Percentiles rank a stretch among this genome's conserved stretches.
These are phyloP conservation scores for Lepisosteus osseus DNA, from an alignment of 2,113 vertebrate species.

Conservation along the genomic window DNA sequence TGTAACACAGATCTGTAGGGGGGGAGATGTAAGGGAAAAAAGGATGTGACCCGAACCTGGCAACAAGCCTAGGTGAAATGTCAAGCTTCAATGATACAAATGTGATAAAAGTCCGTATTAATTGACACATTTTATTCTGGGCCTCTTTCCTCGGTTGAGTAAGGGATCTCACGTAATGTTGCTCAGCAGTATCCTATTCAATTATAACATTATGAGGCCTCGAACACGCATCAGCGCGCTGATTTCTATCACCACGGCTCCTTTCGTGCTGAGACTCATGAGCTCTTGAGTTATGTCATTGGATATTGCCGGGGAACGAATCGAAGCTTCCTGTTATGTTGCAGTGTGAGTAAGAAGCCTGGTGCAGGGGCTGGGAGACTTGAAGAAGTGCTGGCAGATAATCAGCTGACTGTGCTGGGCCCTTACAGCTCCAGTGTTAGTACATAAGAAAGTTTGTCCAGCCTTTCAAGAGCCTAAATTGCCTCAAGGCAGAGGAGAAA, in stretches of 20 bases:
- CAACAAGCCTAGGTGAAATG: too few species aligned
- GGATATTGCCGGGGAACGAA: neutral
- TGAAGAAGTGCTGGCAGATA: neutral
- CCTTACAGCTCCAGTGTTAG: neutral
- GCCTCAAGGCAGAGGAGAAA: conserved; percentile 67
- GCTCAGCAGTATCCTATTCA: neutral
- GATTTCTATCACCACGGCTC: neutral
- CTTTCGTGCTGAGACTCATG: neutral
- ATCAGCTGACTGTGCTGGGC: neutral
- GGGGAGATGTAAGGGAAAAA: too few species aligned
- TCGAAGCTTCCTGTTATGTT: neutral
- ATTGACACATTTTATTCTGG: neutral
- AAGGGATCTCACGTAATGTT: neutral
- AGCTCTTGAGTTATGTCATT: neutral
- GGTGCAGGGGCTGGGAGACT: neutral
- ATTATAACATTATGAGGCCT: neutral
- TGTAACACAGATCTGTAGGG: too few species aligned
- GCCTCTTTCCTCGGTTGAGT: neutral
- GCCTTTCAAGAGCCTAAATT: conserved; percentile 34
- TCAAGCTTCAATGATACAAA: too few species aligned
- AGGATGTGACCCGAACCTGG: too few species aligned
- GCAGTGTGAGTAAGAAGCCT: neutral
- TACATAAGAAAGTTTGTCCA: conserved; percentile 30
- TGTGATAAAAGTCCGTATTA: neutral
- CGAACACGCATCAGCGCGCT: neutral